These are phyloP conservation scores for Chouioia cunea DNA, from an alignment of 2,888 invertebrate species.

Conservation along the genomic window DNA sequence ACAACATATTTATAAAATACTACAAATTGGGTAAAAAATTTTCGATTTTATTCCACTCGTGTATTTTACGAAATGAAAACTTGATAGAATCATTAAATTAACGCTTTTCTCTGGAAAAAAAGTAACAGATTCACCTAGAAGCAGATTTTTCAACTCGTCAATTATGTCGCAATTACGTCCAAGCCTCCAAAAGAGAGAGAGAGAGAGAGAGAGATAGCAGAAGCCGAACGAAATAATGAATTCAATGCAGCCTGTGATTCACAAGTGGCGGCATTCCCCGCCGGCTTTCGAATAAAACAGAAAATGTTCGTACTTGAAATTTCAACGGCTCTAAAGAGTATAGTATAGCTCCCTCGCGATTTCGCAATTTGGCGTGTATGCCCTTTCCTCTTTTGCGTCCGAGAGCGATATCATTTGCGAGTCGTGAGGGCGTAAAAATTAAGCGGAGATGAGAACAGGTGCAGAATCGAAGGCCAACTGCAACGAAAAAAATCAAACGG, in stretches of 20 bases:
- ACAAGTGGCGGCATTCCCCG: conserved; percentile 3
- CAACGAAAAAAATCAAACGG: not conserved
- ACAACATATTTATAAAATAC: too few species aligned
- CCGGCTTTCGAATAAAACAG: conserved; percentile 16
- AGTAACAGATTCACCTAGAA: not conserved
- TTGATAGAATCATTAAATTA: too few species aligned
- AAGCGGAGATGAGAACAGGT: conserved; percentile 8
- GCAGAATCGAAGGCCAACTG: conserved; percentile 12
- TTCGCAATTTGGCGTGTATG: conserved; percentile 26
- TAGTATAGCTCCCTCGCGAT: not conserved
- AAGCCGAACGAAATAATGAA: conserved; percentile 1
- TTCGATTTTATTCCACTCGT: too few species aligned
- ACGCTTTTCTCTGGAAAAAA: too few species aligned
- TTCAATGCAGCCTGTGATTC: not conserved
- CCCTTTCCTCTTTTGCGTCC: too few species aligned
- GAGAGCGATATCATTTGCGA: conserved; percentile 26
- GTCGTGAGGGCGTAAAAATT: conserved; percentile 30
- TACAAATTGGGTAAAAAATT: too few species aligned
- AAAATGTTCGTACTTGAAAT: conserved; percentile 26
- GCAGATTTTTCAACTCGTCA: conserved; percentile 6
- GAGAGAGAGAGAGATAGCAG: too few species aligned
- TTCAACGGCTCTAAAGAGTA: conserved; percentile 21
- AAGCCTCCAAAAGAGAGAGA: too few species aligned
- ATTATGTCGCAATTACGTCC: conserved; percentile 14
- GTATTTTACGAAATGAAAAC: too few species aligned